Percentiles rank a stretch among this genome's conserved stretches.
Conservation (phyloP, 2,888 invertebrate genomes). For the Cataglyphis altisquamis region DNA sequence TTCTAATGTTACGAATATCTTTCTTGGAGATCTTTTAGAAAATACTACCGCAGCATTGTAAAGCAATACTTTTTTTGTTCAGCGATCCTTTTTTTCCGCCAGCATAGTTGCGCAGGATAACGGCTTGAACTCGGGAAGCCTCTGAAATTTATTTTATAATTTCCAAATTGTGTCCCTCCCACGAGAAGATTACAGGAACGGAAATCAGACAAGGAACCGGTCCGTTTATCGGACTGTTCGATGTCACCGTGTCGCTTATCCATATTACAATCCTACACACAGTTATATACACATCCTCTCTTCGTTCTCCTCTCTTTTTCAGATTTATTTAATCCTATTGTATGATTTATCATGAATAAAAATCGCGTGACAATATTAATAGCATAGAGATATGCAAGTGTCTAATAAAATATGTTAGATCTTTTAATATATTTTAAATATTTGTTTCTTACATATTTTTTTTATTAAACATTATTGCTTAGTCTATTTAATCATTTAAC, state of each 20-base stretch:
- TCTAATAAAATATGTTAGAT: background rate
- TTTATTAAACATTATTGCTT: background rate
- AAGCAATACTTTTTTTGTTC: conserved; percentile 41
- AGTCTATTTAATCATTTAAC: background rate
- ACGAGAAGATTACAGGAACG: conserved; percentile 59
- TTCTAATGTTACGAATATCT: background rate
- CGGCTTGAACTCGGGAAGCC: conserved; percentile 7
- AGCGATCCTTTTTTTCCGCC: conserved; percentile 10
- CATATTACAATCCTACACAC: conserved; percentile 52
- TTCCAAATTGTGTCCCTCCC: conserved; percentile 65
- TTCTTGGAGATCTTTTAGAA: background rate
- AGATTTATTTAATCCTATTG: conserved; percentile 32
- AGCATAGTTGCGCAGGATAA: conserved; percentile 9
- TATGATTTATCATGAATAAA: conserved; percentile 4
- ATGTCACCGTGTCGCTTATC: conserved; percentile 54
- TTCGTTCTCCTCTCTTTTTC: background rate
- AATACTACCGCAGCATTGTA: conserved; percentile 25
- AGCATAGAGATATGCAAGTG: background rate
- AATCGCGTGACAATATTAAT: background rate
- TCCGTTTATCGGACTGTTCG: conserved; percentile 58
- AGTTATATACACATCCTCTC: conserved; percentile 40
- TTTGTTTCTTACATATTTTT: background rate
- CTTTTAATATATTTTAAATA: background rate
- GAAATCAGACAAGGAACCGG: conserved; percentile 68
- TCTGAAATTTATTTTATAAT: conserved; percentile 59